Evolutionary conservation across 2,113 vertebrate genomes (phyloP), one percentile per base, ranked within the genome.

Genomic region (Neomonachus schauinslandi): DNA sequence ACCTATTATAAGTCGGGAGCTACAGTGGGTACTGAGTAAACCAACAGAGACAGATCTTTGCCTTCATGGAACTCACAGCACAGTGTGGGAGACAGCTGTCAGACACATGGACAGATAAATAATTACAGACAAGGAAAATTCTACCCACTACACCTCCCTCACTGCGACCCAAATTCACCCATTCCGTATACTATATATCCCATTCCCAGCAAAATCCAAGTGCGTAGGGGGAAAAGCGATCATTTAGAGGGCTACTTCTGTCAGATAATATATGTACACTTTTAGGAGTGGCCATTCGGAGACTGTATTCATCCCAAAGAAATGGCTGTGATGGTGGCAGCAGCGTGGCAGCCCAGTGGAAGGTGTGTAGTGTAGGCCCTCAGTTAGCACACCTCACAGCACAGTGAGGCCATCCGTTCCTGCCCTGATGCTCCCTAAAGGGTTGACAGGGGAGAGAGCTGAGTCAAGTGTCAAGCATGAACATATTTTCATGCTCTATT

Each of bases 271-370:
- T 36, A 88, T 93, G 86, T 55, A 95, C 59, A 28, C 82, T 96
- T 94, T 94, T 87, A 95, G 92, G 53, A 97, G 39, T 92, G 55
- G 39, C 92, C 87, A 97, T 94, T 88, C 95, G 93, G 74, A 97
- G 74, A 90, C 36, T 95, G 46, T 59, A 83, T 90, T 95, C 82
- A 94, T 53, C 81, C n/a, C 76, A 39, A 97, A 93, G 80, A 55
- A 84, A 79, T 87, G 55, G 42, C 84, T 91, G 26, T 49, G 46
- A 89, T 89, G 90, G 92, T 22, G 2, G 72, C 24, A 94, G 51
- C n/a, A 77, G 36, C 86, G 57, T 93, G 53, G 79, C 67, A 83
- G 61, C 94, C 26, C 57, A 95, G 82, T 63, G 42, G 39, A 95
- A 95, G 74, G 1, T 93, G 33, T 80, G 95, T 94, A 91, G 85